Evolutionary conservation across 2,888 invertebrate genomes (phyloP), one percentile per base, ranked within the genome.

Genomic region (Xestia c-nigrum): DNA sequence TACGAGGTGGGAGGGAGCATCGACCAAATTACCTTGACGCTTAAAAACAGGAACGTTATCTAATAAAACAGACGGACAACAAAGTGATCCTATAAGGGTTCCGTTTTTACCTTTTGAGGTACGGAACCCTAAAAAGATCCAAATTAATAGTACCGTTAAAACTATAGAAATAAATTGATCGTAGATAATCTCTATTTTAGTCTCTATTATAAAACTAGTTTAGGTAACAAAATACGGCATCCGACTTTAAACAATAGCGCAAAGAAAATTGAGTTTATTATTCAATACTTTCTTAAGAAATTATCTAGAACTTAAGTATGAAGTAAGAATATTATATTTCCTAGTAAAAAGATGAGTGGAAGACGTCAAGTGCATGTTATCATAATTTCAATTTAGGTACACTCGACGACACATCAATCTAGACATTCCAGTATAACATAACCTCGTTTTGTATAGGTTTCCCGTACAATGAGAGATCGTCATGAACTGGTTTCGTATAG

Each of bases 321-420:
- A 38, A 24, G 24, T 46, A 50, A 59, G 9, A 12, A 47, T n/a
- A 66, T 76, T 43, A 52, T 38, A 55, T 77, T 63, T 52, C 21
- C 1, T 19, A 12, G 46, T 38, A 47, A 6, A 59, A 55, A 64
- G 40, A n/a, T 55, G 14, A 77, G 70, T n/a, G 14, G 19, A 57
- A 31, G n/a, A 78, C 12, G 63, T 3, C 0, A 63, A 79, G 79
- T 79, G 40, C 47, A 57, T 31, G 21, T 31, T 63, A 64, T 40
- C 4, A 61, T 78, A 55, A 63, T 47, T 47, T 66, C n/a, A 78
- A 77, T 70, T 47, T 55, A 55, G 12, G 21, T 57, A 43, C 43
- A 43, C 40, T 40, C 40, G 40, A 9, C 40, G 40, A 40, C 40
- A 40, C 40, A 40, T 40, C 40, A 40, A 40, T 0, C 7, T 40